Conservation (phyloP, 1,140 invertebrate species). For the Drosophila insularis region DNA sequence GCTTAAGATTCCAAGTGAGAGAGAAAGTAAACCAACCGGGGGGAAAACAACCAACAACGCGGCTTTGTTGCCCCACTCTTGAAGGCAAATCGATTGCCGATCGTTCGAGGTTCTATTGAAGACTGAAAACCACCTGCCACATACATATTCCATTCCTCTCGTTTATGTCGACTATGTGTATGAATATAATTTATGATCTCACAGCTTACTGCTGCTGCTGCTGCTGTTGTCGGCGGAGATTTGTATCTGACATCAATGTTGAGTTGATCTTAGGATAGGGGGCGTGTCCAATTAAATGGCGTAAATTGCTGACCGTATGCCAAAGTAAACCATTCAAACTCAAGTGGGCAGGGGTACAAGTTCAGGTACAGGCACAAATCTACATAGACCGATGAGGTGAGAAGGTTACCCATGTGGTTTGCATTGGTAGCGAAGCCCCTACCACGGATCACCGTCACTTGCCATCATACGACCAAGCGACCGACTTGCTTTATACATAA, state of each 20-base stretch:
- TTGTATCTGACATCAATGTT: slow-evolving; percentile 25
- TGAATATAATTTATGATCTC: slow-evolving; percentile 15
- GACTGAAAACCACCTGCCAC: not conserved
- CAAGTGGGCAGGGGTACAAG: slow-evolving; percentile 7
- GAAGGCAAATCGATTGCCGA: slow-evolving; percentile 3
- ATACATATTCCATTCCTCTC: not conserved
- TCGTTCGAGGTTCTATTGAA: slow-evolving; percentile 24
- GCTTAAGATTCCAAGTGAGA: slow-evolving; percentile 55
- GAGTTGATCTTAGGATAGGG: slow-evolving; percentile 23
- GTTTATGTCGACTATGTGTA: not conserved
- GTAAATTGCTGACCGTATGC: slow-evolving; percentile 27
- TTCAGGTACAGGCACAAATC: slow-evolving; percentile 6
- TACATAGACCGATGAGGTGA: slow-evolving; percentile 11
- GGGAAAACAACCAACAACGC: not conserved
- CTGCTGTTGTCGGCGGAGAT: slow-evolving; percentile 17
- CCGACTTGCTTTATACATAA: not conserved
- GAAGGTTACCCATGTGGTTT: slow-evolving; percentile 26
- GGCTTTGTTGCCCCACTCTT: slow-evolving; percentile 10
- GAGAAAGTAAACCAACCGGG: slow-evolving; percentile 54
- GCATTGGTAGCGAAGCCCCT: slow-evolving; percentile 27
- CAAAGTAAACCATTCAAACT: slow-evolving; percentile 39
- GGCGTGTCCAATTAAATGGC: slow-evolving; percentile 47
- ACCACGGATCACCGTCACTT: slow-evolving; percentile 1
- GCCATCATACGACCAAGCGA: not conserved
- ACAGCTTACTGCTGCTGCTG: slow-evolving; percentile 3